These are phyloP conservation scores for Panopea generosa DNA, from an alignment of 2,888 invertebrate genomes.

Conservation along the genomic window DNA sequence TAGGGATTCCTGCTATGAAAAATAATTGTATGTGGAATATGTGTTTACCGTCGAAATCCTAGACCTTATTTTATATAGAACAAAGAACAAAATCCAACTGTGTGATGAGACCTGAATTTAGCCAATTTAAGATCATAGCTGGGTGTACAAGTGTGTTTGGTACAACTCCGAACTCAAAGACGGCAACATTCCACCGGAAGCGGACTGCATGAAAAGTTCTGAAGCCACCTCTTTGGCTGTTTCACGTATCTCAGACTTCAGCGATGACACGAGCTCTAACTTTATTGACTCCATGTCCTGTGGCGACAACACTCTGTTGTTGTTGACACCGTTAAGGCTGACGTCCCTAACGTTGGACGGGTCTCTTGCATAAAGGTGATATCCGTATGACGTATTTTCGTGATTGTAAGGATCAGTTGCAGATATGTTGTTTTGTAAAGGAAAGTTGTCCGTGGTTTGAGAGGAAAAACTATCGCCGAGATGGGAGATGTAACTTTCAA, in stretches of 20 bases:
- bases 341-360: neutral
- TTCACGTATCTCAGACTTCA: constrained; percentile 46
- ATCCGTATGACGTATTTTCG: constrained; percentile 24
- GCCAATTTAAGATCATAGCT: no score
- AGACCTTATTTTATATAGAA: no score
- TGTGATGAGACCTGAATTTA: no score
- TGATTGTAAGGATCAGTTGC: constrained; percentile 5
- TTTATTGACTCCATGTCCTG: constrained; percentile 60
- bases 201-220: constrained; percentile 35
- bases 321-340: neutral
- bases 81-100: no score
- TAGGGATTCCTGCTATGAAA: no score
- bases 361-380: neutral
- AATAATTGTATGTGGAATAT: no score
- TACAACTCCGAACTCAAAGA: constrained; percentile 81
- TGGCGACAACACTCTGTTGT: constrained; percentile 14
- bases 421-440: constrained; percentile 27
- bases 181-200: constrained; percentile 71
- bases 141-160: constrained; percentile 84
- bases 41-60: no score
- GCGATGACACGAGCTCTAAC: constrained; percentile 48
- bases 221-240: constrained; percentile 43
- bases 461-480: constrained; percentile 48
- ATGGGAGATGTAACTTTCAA: constrained; percentile 56
- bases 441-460: constrained; percentile 39